Percentiles rank a stretch among this genome's conserved stretches.
Evolutionary conservation across 2,888 invertebrate species (phyloP).

Genomic region (Metellina segmentata): DNA sequence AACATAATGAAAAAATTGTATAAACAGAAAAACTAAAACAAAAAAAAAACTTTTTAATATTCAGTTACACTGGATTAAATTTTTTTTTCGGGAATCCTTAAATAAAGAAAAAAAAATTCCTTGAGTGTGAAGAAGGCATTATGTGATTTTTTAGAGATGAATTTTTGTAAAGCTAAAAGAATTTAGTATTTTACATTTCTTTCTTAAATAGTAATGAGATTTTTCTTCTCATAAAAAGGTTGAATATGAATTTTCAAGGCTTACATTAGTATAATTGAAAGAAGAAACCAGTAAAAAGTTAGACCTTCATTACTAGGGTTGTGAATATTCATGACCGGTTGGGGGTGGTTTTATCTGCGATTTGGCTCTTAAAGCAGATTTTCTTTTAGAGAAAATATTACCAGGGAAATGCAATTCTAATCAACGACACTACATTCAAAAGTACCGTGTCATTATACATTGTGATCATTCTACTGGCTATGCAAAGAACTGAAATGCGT

Average conservation of each 20-base stretch:
- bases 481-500: no score
- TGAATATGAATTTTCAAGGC: neutral
- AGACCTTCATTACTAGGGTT: neutral
- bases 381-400: neutral
- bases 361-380: neutral
- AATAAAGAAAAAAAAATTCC: neutral
- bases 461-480: no score
- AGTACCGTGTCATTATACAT: neutral
- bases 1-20: neutral
- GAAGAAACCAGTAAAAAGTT: neutral
- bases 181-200: neutral
- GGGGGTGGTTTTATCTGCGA: neutral
- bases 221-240: neutral
- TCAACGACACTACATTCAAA: neutral
- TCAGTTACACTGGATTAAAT: neutral
- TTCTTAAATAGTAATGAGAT: neutral
- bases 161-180: neutral
- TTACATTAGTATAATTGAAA: neutral
- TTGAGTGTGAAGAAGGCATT: neutral
- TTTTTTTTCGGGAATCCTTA: neutral
- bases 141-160: neutral
- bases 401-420: neutral
- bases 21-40: neutral
- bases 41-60: neutral
- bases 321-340: neutral